Evolutionary conservation across 2,113 vertebrate species (phyloP).

Genomic region (Epinephelus lanceolatus): DNA sequence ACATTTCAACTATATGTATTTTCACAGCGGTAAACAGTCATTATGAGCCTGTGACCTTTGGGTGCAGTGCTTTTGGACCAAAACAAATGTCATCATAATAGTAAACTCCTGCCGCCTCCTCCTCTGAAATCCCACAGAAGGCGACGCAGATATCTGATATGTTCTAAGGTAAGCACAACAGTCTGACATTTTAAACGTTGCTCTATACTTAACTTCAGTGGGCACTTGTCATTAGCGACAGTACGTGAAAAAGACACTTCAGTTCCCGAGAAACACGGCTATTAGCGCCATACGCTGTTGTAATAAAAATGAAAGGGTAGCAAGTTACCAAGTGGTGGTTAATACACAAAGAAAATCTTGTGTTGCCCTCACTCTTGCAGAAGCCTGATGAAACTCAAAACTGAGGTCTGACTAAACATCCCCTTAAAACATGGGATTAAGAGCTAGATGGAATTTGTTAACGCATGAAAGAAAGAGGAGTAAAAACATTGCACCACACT

Average conservation of each 20-base stretch:
- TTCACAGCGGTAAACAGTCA: conserved; percentile 75
- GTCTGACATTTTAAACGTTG: conserved; percentile 51
- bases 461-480: background rate
- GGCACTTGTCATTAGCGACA: conserved; percentile 1
- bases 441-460: background rate
- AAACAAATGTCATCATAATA: conserved; percentile 76
- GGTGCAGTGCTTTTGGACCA: conserved; percentile 66
- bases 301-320: conserved; percentile 17
- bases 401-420: conserved; percentile 18
- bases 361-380: conserved; percentile 16
- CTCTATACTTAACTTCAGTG: conserved; percentile 23
- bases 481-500: background rate
- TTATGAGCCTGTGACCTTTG: conserved; percentile 80
- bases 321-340: background rate
- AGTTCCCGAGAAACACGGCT: conserved; percentile 20
- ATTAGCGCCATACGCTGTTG: background rate
- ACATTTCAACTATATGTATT: conserved; percentile 81
- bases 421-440: conserved; percentile 5
- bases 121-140: conserved; percentile 27
- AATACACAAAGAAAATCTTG: conserved; percentile 2
- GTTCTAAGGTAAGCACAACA: conserved; percentile 25
- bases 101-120: conserved; percentile 48
- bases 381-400: conserved; percentile 19
- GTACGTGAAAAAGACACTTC: background rate
- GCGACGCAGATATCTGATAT: conserved; percentile 29